Evolutionary conservation across 2,888 invertebrate genomes (phyloP).

Genomic region (Siphlonurus alternatus): DNA sequence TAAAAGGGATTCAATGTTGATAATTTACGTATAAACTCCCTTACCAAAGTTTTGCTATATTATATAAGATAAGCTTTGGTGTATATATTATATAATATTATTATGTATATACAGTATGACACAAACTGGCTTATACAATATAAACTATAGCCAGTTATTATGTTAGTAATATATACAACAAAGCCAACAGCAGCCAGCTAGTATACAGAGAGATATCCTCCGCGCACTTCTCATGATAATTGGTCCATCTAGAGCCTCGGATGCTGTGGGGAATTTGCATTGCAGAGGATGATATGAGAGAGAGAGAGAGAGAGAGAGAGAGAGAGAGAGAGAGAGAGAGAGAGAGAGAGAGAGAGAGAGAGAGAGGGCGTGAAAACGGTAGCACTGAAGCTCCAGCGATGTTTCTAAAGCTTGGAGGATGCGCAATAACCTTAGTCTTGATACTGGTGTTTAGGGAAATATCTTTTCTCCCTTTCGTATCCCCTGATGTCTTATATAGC

Average conservation of each 20-base stretch:
- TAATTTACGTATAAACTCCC: background rate
- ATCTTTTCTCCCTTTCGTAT: background rate
- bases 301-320: conserved; percentile 2
- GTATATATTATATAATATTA: background rate
- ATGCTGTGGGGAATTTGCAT: background rate
- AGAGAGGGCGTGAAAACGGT: background rate
- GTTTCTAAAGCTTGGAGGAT: background rate
- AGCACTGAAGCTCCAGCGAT: background rate
- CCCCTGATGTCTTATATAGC: background rate
- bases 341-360: conserved; percentile 4
- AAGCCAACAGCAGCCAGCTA: background rate
- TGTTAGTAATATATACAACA: background rate
- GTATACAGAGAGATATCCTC: background rate
- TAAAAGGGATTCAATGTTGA: too few species aligned
- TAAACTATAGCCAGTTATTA: background rate
- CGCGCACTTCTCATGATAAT: background rate
- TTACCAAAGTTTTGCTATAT: background rate
- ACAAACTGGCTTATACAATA: too few species aligned
- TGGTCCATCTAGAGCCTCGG: background rate
- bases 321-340: background rate
- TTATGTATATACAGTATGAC: too few species aligned
- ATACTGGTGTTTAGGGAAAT: background rate
- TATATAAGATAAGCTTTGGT: background rate
- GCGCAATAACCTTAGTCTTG: background rate
- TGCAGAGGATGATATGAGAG: background rate